phyloP scores from a whole-genome alignment of 2,888 invertebrate species.

The Galeruca laticollis region DNA sequence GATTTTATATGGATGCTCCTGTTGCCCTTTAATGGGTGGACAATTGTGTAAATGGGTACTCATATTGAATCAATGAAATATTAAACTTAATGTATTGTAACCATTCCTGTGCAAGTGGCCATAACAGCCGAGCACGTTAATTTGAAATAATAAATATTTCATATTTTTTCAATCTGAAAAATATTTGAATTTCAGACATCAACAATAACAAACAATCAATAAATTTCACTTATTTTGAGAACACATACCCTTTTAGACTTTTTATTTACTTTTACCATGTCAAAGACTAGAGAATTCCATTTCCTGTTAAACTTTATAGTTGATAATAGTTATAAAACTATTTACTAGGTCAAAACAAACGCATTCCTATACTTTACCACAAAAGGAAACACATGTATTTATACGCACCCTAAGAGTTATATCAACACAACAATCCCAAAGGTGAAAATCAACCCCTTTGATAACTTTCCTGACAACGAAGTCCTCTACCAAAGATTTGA shows the following conservation, averaged over 20 bases:
- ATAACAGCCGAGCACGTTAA: too few relatives aligned
- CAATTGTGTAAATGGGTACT: too few relatives aligned
- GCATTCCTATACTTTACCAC: background rate
- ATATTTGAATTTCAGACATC: too few relatives aligned
- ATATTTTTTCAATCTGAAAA: too few relatives aligned
- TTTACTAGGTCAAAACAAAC: background rate
- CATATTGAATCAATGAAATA: too few relatives aligned
- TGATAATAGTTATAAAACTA: conserved; percentile 1
- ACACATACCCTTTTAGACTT: background rate
- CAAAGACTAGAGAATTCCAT: background rate
- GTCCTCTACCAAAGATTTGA: conserved; percentile 35
- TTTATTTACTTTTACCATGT: background rate
- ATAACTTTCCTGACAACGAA: conserved; percentile 8
- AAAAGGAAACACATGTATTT: conserved; percentile 8
- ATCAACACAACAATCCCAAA: conserved; percentile 3
- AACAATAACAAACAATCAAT: too few relatives aligned
- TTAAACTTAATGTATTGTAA: too few relatives aligned
- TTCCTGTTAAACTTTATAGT: background rate
- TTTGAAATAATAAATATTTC: too few relatives aligned
- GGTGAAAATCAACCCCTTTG: conserved; percentile 21
- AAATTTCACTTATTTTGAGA: too few relatives aligned
- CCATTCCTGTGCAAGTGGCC: too few relatives aligned
- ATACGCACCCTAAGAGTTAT: background rate
- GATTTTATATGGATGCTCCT: too few relatives aligned
- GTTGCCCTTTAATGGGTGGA: too few relatives aligned